phyloP scores from a whole-genome alignment of 2,888 invertebrate species.

The Calameuta idolon region DNA sequence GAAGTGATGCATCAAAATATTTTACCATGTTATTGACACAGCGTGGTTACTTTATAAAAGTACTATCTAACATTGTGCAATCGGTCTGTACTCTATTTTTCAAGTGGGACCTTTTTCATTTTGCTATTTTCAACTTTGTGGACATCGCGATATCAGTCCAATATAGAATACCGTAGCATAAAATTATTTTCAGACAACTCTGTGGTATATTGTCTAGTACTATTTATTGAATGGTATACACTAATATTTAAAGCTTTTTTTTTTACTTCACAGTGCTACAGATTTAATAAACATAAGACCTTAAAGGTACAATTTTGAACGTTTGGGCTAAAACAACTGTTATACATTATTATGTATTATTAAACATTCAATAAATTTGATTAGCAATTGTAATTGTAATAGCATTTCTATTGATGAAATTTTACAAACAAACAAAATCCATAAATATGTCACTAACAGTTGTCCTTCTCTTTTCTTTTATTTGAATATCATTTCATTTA shows the following conservation, averaged over 20 bases:
- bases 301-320: not conserved
- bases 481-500: not conserved
- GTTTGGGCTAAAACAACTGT: not conserved
- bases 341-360: not conserved
- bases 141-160: not conserved
- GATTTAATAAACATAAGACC: not conserved
- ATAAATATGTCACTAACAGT: not conserved
- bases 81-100: not conserved
- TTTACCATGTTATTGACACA: not conserved
- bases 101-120: not conserved
- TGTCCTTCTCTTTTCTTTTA: not conserved
- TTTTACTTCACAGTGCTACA: not conserved
- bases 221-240: not conserved
- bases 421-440: not conserved
- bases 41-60: not conserved
- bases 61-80: not conserved
- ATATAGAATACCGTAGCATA: not conserved
- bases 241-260: not conserved
- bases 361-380: not conserved
- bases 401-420: not conserved
- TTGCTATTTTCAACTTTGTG: not conserved
- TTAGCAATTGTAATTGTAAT: not conserved
- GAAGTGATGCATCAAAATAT: not conserved
- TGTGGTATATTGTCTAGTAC: not conserved
- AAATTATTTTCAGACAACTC: not conserved